These are phyloP conservation scores for Syndactyla subalaris DNA, from an alignment of 2,797 vertebrate genomes.

Conservation along the genomic window DNA sequence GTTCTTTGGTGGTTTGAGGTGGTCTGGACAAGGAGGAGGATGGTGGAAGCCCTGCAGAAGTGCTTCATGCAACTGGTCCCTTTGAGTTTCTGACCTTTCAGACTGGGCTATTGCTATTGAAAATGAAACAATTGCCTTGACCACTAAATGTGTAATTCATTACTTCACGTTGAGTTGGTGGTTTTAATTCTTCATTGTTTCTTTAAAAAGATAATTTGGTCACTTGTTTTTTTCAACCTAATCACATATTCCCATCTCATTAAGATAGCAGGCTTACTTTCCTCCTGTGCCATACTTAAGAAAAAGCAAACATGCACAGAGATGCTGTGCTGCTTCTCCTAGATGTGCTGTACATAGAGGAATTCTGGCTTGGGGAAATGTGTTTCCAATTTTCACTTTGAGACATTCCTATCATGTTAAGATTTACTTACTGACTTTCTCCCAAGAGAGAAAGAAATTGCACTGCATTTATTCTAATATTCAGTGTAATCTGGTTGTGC, in stretches of 20 bases:
- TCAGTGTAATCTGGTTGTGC: conserved; percentile 33
- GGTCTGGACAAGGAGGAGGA: conserved; percentile 59
- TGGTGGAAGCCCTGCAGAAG: conserved; percentile 65
- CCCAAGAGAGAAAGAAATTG: conserved; percentile 51
- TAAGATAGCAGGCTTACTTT: conserved; percentile 4
- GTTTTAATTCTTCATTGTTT: conserved; percentile 16
- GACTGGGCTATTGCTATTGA: background rate
- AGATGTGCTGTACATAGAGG: background rate
- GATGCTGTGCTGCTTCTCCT: conserved; percentile 41
- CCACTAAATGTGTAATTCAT: background rate
- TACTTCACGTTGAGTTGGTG: background rate
- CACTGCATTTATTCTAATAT: conserved; percentile 9
- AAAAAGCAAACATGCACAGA: conserved; percentile 42
- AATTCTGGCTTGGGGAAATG: conserved; percentile 30
- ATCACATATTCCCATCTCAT: conserved; percentile 35
- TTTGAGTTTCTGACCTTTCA: conserved; percentile 62
- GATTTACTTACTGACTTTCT: conserved; percentile 46
- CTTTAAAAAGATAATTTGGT: background rate
- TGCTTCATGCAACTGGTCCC: background rate
- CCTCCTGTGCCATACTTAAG: conserved; percentile 40
- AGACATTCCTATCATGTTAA: conserved; percentile 66
- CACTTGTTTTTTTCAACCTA: conserved; percentile 9
- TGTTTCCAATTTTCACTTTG: conserved; percentile 57
- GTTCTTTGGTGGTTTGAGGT: conserved; percentile 63
- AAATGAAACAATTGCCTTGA: conserved; percentile 17